Conservation (phyloP, 1,140 invertebrate species). For the Adelges cooleyi region DNA sequence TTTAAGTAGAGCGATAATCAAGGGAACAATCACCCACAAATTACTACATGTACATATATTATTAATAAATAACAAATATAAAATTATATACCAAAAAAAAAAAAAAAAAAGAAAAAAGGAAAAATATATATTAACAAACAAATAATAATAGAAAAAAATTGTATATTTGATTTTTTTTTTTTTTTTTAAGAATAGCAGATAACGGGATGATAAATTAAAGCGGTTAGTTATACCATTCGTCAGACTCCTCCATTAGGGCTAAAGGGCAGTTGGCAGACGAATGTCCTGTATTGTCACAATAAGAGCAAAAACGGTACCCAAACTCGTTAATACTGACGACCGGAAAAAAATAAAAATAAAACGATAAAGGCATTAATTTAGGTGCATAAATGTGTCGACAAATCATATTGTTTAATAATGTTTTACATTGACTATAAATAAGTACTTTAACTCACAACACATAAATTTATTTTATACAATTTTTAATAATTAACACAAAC, state of each 20-base stretch:
- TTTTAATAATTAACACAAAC: no score
- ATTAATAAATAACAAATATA: constrained; percentile 7
- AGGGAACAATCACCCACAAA: neutral
- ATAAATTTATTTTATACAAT: no score
- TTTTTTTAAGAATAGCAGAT: neutral
- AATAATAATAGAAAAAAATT: neutral
- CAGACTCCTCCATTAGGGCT: neutral
- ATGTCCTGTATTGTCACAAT: constrained; percentile 15
- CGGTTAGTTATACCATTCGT: neutral
- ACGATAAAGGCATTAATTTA: no score
- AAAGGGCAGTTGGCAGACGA: neutral
- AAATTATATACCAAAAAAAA: neutral
- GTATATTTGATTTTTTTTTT: no score
- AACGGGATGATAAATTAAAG: neutral
- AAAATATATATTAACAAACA: neutral
- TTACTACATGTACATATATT: neutral
- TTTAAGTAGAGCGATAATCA: neutral
- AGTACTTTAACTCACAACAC: no score
- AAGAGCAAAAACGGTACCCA: neutral
- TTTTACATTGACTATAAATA: no score
- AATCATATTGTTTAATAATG: no score
- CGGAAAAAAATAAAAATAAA: constrained; percentile 6
- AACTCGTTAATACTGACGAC: neutral
- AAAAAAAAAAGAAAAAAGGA: neutral
- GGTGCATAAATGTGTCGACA: no score